Evolutionary conservation across 1,140 invertebrate species (phyloP), one percentile per base, ranked within the genome.

Genomic region (Vollenhovia emeryi): DNA sequence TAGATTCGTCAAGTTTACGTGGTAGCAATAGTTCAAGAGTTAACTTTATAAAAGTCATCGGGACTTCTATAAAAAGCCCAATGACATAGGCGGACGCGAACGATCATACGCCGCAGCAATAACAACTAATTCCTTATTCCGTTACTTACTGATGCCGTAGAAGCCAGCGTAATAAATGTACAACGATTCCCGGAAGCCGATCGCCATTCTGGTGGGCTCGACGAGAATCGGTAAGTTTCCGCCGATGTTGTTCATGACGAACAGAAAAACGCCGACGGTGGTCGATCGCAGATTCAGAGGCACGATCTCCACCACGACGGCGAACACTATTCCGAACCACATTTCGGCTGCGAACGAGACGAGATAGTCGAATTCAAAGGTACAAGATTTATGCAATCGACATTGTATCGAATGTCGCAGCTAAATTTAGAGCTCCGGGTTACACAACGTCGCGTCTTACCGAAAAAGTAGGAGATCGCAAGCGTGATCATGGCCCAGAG

Each of bases 231-330:
- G 98, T 76, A 98, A 94, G 94, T 98, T 98, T n/a, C 98, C 98
- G n/a, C 98, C 98, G 80, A 98, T 96, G 93, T 98, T 98, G 94
- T 98, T 98, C 97, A 98, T 98, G 0, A 98, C 97, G 93, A 98
- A 98, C 3, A 98, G 95, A 91, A 98, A 98, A 2, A 98, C 96
- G 0, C 97, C 98, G 4, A 98, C 96, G 1, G 97, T 97, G 5
- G 97, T 98, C 13, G 98, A 98, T 50, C 98, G 95, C 8, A 98
- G 96, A 2, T 96, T 96, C 18, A 98, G 83, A 1, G 98, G 98
- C 9, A 98, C 98, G 84, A 98, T 97, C 94, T 98, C 98, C 2
- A 98, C 97, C 4, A 98, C 95, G 88, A 98, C 97, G 18, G 98
- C 98, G 91, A 98, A 98, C 3, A 98, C 96, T 83, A 98, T 98